Percentiles rank a stretch among this genome's conserved stretches.
Evolutionary conservation across 2,888 invertebrate species (phyloP).

Genomic region (Sycophila texana): DNA sequence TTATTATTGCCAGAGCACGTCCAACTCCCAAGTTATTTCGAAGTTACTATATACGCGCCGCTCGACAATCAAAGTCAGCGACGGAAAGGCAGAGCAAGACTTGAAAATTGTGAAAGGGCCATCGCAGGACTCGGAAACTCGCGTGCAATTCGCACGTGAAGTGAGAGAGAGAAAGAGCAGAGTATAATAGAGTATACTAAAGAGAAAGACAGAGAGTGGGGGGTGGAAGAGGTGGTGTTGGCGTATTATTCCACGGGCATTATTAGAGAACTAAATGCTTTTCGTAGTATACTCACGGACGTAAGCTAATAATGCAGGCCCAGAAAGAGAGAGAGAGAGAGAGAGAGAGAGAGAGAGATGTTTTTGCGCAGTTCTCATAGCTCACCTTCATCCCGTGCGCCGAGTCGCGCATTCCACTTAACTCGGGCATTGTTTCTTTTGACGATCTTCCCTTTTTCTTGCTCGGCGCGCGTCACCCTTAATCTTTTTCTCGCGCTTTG

Average conservation of each 20-base stretch:
- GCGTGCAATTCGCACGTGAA: background rate
- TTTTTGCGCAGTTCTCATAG: background rate
- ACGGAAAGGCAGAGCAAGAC: background rate
- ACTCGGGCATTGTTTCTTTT: background rate
- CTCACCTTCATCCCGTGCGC: conserved; percentile 1
- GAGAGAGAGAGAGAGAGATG: conserved; percentile 15
- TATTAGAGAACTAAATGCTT: conserved; percentile 62
- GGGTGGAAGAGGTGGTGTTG: conserved; percentile 11
- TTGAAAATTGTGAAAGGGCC: background rate
- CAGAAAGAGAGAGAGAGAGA: conserved; percentile 15
- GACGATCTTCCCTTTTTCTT: background rate
- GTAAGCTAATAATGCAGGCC: conserved; percentile 57
- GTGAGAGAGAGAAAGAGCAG: conserved; percentile 6
- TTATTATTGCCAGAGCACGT: no score
- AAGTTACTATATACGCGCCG: no score
- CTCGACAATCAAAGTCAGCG: no score
- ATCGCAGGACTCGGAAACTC: background rate
- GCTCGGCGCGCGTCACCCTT: background rate
- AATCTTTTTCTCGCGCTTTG: background rate
- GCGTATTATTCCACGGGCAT: conserved; percentile 62
- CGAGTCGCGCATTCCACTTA: conserved; percentile 16
- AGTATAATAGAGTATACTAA: no score
- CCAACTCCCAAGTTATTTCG: no score
- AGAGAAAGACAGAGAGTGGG: conserved; percentile 20
- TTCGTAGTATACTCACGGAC: conserved; percentile 59